phyloP scores from a whole-genome alignment of 2,797 vertebrate species.

The Falco cherrug region DNA sequence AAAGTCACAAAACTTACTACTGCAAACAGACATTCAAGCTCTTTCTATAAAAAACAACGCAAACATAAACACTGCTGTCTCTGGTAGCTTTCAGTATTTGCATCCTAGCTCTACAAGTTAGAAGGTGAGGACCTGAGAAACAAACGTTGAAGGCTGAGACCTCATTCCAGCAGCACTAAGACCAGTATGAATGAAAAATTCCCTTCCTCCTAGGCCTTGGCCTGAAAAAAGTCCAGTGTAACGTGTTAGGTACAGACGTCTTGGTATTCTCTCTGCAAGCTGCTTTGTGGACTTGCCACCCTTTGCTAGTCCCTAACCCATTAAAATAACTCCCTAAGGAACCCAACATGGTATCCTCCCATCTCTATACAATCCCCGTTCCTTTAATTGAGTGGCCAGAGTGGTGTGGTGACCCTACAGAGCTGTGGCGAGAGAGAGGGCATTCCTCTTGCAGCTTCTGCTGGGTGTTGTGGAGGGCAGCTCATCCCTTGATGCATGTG shows the following conservation, averaged over 20 bases:
- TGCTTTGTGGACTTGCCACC: background rate
- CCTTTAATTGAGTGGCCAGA: background rate
- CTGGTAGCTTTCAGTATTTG: conserved; percentile 3
- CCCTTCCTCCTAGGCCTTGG: background rate
- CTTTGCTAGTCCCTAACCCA: background rate
- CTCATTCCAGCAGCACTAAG: background rate
- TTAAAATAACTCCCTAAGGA: background rate
- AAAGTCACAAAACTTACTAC: background rate
- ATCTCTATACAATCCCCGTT: background rate
- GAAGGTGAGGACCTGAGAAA: background rate
- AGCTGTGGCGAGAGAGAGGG: background rate
- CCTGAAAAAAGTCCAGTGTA: background rate
- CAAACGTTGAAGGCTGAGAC: background rate
- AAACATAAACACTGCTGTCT: conserved; percentile 10
- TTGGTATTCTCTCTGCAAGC: background rate
- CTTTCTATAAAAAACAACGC: background rate
- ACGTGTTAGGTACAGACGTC: background rate
- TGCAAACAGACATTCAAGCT: background rate
- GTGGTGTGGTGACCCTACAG: accelerated
- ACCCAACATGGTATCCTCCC: background rate
- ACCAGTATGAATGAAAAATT: background rate
- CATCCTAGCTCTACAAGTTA: background rate
- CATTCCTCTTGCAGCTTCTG: accelerated
- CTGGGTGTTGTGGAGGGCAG: background rate
- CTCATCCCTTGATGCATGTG: background rate